A percentile compares a stretch with the other conserved stretches of the same genome.
phyloP scores from a whole-genome alignment of 2,888 invertebrate species.

The Microctonus hyperodae region DNA sequence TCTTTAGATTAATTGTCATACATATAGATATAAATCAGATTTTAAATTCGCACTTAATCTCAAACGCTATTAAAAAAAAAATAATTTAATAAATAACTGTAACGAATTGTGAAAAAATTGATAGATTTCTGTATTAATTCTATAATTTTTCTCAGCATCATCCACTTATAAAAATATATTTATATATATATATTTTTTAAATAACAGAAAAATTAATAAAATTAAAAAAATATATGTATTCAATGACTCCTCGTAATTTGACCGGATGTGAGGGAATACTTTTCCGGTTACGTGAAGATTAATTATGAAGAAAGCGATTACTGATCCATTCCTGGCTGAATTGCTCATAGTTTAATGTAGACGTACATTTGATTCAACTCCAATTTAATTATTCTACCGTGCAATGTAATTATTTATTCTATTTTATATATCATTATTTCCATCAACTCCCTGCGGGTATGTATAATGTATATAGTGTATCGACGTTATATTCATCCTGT shows the following conservation, averaged over 20 bases:
- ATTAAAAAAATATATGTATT: too few relatives aligned
- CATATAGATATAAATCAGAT: too few relatives aligned
- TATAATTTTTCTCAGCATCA: too few relatives aligned
- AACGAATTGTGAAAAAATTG: too few relatives aligned
- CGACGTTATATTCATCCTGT: conserved; percentile 42
- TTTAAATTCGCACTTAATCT: background rate
- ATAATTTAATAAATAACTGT: too few relatives aligned
- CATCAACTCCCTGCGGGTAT: conserved; percentile 46
- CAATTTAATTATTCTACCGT: conserved; percentile 26
- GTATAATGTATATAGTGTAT: conserved; percentile 44
- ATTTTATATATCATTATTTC: background rate
- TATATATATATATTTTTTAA: too few relatives aligned
- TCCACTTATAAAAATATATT: too few relatives aligned
- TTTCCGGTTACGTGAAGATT: conserved; percentile 1
- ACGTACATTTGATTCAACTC: background rate
- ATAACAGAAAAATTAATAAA: too few relatives aligned
- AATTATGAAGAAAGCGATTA: background rate
- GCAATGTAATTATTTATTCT: background rate
- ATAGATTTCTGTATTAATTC: too few relatives aligned
- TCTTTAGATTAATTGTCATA: background rate
- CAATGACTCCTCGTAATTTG: too few relatives aligned
- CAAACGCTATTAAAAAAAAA: background rate
- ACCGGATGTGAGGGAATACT: background rate
- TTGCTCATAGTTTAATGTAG: background rate
- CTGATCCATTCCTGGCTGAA: background rate